phyloP scores from a whole-genome alignment of 2,113 vertebrate species.

The Suricata suricatta region DNA sequence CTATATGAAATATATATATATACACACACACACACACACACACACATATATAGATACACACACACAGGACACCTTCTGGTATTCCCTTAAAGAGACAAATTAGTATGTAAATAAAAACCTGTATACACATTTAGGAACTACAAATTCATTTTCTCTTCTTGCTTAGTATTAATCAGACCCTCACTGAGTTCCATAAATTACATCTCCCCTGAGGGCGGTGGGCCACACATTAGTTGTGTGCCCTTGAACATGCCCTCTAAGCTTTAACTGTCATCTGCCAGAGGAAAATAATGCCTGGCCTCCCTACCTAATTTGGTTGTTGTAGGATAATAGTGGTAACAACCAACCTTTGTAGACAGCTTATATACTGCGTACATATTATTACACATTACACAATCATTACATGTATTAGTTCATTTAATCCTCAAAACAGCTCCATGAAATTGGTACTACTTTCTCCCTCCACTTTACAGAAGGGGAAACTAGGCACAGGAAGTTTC shows the following conservation, averaged over 20 bases:
- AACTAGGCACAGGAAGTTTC: not conserved
- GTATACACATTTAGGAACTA: not conserved
- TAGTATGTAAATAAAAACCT: not conserved
- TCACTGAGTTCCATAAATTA: not conserved
- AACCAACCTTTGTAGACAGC: not conserved
- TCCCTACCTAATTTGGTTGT: not conserved
- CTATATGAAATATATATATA: not conserved
- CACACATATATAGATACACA: not conserved
- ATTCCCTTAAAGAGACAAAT: not conserved
- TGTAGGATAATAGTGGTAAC: not conserved
- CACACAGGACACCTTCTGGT: not conserved
- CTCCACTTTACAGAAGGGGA: not conserved
- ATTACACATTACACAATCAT: not conserved
- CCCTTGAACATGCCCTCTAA: not conserved
- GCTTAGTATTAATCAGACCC: not conserved
- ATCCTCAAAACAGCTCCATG: not conserved
- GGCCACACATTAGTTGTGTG: not conserved
- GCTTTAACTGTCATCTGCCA: not conserved
- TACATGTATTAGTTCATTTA: not conserved
- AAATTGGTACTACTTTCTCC: not conserved
- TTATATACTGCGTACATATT: no score
- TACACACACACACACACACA: not conserved
- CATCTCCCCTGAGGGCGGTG: fast-evolving
- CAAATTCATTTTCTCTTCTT: not conserved
- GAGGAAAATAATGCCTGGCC: not conserved